phyloP scores from a whole-genome alignment of 2,888 invertebrate species.

The Melanostoma mellinum region DNA sequence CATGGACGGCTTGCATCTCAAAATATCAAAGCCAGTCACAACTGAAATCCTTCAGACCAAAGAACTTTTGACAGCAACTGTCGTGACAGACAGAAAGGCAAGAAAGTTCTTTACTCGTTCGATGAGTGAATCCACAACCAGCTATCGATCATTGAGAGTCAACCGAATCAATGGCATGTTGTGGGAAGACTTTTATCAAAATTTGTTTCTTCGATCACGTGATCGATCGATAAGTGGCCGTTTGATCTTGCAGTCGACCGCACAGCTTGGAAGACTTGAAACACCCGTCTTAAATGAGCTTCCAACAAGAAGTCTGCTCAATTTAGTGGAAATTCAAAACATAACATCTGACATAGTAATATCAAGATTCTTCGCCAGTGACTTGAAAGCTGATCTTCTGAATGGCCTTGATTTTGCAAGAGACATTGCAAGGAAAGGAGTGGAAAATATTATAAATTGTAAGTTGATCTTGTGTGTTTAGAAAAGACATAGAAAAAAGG shows the following conservation, averaged over 20 bases:
- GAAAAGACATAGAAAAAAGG: background rate
- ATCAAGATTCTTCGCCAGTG: constrained; percentile 75
- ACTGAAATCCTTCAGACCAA: constrained; percentile 74
- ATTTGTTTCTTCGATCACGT: constrained; percentile 77
- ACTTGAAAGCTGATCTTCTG: constrained; percentile 75
- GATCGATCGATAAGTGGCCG: constrained; percentile 76
- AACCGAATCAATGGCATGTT: constrained; percentile 76
- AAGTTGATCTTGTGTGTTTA: constrained; percentile 11
- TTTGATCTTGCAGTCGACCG: constrained; percentile 76
- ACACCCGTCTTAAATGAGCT: constrained; percentile 76
- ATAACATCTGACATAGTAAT: constrained; percentile 77
- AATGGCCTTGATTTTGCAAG: constrained; percentile 78
- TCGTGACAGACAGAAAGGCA: constrained; percentile 15
- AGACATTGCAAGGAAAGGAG: constrained; percentile 78
- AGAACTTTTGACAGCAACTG: constrained; percentile 73
- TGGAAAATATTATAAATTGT: constrained; percentile 75
- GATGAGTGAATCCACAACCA: constrained; percentile 28
- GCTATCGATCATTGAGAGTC: constrained; percentile 69
- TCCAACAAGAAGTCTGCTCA: constrained; percentile 76
- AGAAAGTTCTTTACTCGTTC: constrained; percentile 47
- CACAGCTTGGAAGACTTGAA: constrained; percentile 74
- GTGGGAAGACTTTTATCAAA: constrained; percentile 77
- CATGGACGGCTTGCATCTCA: constrained; percentile 54
- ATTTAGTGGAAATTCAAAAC: constrained; percentile 77
- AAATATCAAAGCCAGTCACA: constrained; percentile 72